phyloP scores from a whole-genome alignment of 2,797 vertebrate genomes.

The Galagoides demidoff region DNA sequence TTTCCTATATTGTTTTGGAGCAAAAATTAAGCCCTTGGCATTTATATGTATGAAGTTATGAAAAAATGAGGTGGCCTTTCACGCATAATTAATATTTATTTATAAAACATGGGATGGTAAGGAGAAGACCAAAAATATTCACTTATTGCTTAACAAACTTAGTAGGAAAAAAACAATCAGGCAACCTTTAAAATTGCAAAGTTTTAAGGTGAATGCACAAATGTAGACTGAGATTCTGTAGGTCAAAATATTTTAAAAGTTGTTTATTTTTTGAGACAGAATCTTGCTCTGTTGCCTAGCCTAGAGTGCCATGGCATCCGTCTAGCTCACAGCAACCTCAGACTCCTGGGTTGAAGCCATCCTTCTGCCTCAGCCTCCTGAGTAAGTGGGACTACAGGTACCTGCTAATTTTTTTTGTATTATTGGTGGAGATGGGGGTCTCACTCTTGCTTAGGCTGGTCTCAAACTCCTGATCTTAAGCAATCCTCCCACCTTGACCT shows the following conservation, averaged over 20 bases:
- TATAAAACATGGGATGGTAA: background rate
- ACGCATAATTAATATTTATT: slow-evolving; percentile 59
- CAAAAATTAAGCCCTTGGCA: slow-evolving; percentile 46
- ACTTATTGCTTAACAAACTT: background rate
- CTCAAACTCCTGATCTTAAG: no score
- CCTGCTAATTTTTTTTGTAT: no score
- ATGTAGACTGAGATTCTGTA: background rate
- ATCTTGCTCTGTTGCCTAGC: no score
- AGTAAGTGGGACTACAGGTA: no score
- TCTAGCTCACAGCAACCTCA: no score
- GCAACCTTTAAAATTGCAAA: background rate
- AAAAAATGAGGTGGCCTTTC: slow-evolving; percentile 41
- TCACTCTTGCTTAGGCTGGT: no score
- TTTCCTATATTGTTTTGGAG: background rate
- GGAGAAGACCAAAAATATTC: slow-evolving; percentile 49
- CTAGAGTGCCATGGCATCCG: no score
- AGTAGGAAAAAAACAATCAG: background rate
- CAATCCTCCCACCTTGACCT: no score
- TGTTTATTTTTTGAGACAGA: no score
- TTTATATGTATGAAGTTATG: slow-evolving; percentile 67
- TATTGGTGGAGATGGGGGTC: no score
- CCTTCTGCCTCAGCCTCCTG: no score
- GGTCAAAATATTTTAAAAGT: background rate
- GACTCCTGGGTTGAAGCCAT: no score
- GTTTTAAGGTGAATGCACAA: background rate